Conservation (phyloP, 2,113 vertebrate genomes). For the Heterochromis multidens region DNA sequence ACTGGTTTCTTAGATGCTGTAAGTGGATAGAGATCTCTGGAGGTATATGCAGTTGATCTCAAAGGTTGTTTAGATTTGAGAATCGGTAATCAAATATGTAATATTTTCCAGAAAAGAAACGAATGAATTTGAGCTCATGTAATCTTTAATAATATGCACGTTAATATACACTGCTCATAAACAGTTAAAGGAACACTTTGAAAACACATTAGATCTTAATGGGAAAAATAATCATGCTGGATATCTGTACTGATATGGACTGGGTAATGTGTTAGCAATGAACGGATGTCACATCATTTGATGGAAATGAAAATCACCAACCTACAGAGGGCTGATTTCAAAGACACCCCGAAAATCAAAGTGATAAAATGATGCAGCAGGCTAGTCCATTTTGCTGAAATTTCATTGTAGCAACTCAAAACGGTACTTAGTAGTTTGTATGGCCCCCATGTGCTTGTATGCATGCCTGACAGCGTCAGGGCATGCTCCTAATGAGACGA, state of each 20-base stretch:
- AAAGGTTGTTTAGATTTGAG: not conserved
- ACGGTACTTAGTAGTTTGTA: not conserved
- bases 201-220: not conserved
- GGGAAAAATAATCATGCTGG: not conserved
- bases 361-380: not conserved
- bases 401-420: not conserved
- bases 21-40: not conserved
- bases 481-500: not conserved
- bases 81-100: not conserved
- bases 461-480: not conserved
- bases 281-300: not conserved
- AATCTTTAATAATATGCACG: not conserved
- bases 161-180: not conserved
- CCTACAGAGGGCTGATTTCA: no score
- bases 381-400: not conserved
- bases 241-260: rapidly evolving
- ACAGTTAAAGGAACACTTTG: not conserved
- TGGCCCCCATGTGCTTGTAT: not conserved
- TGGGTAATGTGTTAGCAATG: not conserved
- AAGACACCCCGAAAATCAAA: not conserved
- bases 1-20: not conserved
- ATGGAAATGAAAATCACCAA: not conserved
- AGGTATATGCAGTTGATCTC: not conserved
- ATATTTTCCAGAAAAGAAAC: not conserved
- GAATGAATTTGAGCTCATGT: not conserved